A percentile compares a stretch with the other conserved stretches of the same genome.
Conservation (phyloP, 2,113 vertebrate species). For the Bos taurus region ARS-UCD2.0 NC_037328.1:36426001-36426500, state of each 20-base stretch:
- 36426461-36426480: not conserved
- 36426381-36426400: conserved; percentile 9
- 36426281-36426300: conserved; percentile 54
- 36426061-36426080: not conserved
- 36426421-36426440: not conserved
- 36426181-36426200: conserved; percentile 38
- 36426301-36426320: conserved; percentile 70
- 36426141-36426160: conserved; percentile 47
- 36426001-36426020: not conserved
- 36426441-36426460: not conserved
- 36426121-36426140: conserved; percentile 26
- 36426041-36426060: conserved; percentile 23
- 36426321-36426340: conserved; percentile 54
- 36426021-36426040: not conserved
- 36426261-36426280: conserved; percentile 66
- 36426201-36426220: not conserved
- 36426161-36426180: conserved; percentile 55
- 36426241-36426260: conserved; percentile 22
- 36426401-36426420: not conserved
- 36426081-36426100: not conserved
- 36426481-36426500: not conserved
- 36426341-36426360: not conserved
- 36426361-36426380: conserved; percentile 11
- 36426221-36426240: not conserved
- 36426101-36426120: conserved; percentile 28